A percentile compares a stretch with the other conserved stretches of the same genome.
Evolutionary conservation across 2,888 invertebrate genomes (phyloP).

Genomic region (Lasioglossum vierecki): DNA sequence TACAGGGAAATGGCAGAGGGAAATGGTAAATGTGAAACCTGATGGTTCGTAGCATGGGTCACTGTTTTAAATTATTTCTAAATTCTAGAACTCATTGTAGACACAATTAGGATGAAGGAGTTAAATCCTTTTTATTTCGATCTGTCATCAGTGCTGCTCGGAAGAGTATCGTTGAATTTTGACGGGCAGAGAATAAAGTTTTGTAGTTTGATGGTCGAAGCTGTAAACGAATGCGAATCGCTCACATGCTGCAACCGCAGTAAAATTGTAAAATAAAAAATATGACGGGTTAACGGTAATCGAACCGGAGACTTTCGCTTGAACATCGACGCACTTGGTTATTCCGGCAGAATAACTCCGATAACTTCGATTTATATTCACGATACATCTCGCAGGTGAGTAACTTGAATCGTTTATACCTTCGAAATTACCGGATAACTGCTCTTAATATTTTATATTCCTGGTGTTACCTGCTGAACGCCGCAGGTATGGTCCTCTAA

Average conservation of each 20-base stretch:
- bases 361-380: slow-evolving; percentile 3
- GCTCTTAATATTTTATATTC: background rate
- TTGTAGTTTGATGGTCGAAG: background rate
- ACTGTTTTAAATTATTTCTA: too few species aligned
- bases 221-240: background rate
- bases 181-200: background rate
- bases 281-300: background rate
- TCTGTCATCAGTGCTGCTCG: background rate
- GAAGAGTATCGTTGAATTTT: background rate
- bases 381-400: background rate
- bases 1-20: background rate
- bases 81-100: background rate
- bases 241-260: background rate
- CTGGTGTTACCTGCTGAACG: background rate
- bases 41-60: background rate
- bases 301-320: background rate
- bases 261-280: slow-evolving; percentile 4
- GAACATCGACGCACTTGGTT: background rate
- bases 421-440: background rate
- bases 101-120: background rate
- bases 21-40: background rate
- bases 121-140: background rate
- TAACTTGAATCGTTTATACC: background rate
- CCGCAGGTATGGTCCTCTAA: background rate
- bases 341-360: background rate